Base-by-base conservation (phyloP, 2,797 vertebrate species). In the Antrozous pallidus region DNA sequence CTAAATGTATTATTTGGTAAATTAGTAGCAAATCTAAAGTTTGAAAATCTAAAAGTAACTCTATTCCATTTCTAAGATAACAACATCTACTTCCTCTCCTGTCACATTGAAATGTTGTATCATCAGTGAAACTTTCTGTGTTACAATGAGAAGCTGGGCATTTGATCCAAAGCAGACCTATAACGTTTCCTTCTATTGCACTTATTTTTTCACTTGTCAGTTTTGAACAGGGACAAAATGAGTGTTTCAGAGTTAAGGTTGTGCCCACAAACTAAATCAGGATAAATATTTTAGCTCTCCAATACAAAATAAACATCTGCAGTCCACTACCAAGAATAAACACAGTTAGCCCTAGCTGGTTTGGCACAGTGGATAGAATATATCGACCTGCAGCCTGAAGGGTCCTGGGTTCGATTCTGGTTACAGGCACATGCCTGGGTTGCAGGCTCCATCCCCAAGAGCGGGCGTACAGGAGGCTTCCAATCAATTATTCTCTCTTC, bases 171-270 rank as follows among this genome's bases (percentile, higher is more conserved):
- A 22, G 89, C 28, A 92, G 33, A 93, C 10, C 28, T 65, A 26
- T 51, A 94, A 47, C 12, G 84, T 73, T 82, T 93, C 81, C 18
- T 77, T 47, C 33, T 81, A 56, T 16, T 65, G 47, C 22, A 49
- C 18, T 89, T 73, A 93, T 40, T 92, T 85, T 47, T 78, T 90
- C 51, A 94, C 36, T 42, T 94, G 36, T 82, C 82, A 88, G 51
- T 65, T 94, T 33, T 80, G 54, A 92, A 74, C 63, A 38, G 11
- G 81, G 51, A 80, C 45, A 65, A 83, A 83, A 42, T 18, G 51
- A 70, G 6, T 75, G 54, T 56, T 82, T 69, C 63, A 20, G 26
- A 90, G 17, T 74, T 88, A 70, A 81, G 63, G 12, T 88, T 65
- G 11, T 2, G 69, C 5, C 49, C 36, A 63, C 28, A 86, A 78